Conservation (phyloP, 2,113 vertebrate genomes). For the Paramisgurnus dabryanus region DNA sequence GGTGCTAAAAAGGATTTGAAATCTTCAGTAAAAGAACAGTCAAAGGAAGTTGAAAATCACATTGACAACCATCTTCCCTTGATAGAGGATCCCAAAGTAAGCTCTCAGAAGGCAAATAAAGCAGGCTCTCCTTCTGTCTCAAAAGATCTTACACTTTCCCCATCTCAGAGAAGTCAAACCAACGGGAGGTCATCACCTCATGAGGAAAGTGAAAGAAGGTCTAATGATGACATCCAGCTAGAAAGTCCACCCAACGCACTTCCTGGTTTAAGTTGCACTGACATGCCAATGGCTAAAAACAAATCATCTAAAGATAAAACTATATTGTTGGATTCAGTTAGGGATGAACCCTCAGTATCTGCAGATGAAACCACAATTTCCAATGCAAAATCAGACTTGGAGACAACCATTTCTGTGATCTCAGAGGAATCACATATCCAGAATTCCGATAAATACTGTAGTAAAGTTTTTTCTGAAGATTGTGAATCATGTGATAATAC, state of each 20-base stretch:
- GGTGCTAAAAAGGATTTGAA: conserved; percentile 53
- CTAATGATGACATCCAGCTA: conserved; percentile 3
- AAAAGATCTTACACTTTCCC: conserved; percentile 21
- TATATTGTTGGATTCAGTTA: background rate
- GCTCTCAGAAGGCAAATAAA: conserved; percentile 17
- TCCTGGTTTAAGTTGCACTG: background rate
- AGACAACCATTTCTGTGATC: background rate
- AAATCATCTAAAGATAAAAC: background rate
- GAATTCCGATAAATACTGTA: background rate
- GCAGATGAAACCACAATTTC: background rate
- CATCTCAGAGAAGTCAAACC: background rate
- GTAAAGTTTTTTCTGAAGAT: background rate
- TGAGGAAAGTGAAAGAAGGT: conserved; percentile 5
- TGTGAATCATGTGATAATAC: background rate
- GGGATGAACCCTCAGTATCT: conserved; percentile 17
- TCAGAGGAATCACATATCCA: conserved; percentile 8
- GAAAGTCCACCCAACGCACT: background rate
- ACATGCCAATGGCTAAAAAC: conserved; percentile 10
- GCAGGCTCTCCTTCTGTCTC: conserved; percentile 7
- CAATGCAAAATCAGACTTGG: background rate
- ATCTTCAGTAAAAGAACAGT: conserved; percentile 66
- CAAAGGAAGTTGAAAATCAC: conserved; percentile 67
- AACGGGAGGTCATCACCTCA: conserved; percentile 21
- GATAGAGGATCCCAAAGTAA: conserved; percentile 33
- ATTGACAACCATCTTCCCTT: conserved; percentile 19